phyloP scores from a whole-genome alignment of 2,113 vertebrate species.

The Campylomormyrus tamandua region DNA sequence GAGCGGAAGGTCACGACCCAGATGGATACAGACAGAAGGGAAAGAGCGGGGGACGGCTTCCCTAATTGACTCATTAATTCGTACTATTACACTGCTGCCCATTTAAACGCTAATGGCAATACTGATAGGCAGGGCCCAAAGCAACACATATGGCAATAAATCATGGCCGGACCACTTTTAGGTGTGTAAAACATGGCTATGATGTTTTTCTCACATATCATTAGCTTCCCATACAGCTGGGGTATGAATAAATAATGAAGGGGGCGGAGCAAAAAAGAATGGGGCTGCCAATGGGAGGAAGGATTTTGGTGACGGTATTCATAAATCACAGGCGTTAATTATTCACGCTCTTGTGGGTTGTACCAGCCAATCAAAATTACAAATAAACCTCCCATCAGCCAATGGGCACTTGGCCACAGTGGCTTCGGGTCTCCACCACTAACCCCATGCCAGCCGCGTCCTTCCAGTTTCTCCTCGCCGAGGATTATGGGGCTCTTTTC shows the following conservation, averaged over 20 bases:
- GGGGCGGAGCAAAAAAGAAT: background rate
- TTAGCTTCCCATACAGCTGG: background rate
- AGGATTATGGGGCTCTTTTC: background rate
- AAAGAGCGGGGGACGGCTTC: background rate
- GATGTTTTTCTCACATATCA: background rate
- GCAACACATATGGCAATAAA: background rate
- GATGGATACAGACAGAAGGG: background rate
- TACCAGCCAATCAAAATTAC: background rate
- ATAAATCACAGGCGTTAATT: background rate
- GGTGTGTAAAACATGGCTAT: background rate
- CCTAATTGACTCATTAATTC: background rate
- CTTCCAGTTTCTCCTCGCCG: background rate
- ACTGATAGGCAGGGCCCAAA: background rate
- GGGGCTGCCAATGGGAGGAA: background rate
- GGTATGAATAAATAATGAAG: background rate
- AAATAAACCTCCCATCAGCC: background rate
- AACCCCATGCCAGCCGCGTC: too few relatives aligned
- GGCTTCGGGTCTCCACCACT: background rate
- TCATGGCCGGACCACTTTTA: background rate
- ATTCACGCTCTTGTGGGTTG: background rate
- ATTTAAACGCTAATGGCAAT: background rate
- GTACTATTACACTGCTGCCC: background rate
- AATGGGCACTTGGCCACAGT: background rate
- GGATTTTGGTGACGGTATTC: background rate
- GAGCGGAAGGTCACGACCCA: background rate